Conservation (phyloP, 2,113 vertebrate species). For the Odontesthes bonariensis region DNA sequence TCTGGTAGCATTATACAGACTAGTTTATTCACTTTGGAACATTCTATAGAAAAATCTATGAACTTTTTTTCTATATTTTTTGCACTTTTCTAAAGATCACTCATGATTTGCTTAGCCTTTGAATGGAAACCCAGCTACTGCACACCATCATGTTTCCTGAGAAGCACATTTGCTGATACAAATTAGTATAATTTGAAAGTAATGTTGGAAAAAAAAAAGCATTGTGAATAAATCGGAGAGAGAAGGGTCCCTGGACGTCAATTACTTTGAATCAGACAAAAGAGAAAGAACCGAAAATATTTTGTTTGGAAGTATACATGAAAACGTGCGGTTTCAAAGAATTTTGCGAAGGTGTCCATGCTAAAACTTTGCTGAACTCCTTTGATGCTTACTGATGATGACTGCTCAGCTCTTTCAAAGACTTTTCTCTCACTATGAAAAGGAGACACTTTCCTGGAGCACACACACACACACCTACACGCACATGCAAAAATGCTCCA, state of each 20-base stretch:
- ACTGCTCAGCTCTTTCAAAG: background rate
- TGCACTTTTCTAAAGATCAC: no score
- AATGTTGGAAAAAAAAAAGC: background rate
- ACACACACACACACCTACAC: constrained; percentile 4
- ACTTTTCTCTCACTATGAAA: constrained; percentile 13
- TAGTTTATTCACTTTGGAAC: no score
- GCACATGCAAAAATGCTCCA: constrained; percentile 10
- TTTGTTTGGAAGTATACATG: background rate
- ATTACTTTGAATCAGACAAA: background rate
- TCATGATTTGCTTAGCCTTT: no score
- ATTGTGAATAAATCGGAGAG: background rate
- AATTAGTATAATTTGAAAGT: background rate
- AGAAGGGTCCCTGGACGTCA: background rate
- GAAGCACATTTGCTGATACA: background rate
- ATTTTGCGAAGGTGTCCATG: background rate
- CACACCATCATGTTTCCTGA: background rate
- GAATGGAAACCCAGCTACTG: background rate
- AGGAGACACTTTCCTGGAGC: constrained; percentile 14
- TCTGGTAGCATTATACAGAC: no score
- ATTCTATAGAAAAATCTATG: no score
- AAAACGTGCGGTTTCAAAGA: background rate
- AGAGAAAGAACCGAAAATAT: background rate
- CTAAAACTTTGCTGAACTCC: background rate
- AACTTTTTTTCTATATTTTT: no score
- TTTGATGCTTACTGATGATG: constrained; percentile 2